These are phyloP conservation scores for Apodemus agrarius DNA, from an alignment of 2,797 vertebrate genomes.

Conservation along the genomic window DNA sequence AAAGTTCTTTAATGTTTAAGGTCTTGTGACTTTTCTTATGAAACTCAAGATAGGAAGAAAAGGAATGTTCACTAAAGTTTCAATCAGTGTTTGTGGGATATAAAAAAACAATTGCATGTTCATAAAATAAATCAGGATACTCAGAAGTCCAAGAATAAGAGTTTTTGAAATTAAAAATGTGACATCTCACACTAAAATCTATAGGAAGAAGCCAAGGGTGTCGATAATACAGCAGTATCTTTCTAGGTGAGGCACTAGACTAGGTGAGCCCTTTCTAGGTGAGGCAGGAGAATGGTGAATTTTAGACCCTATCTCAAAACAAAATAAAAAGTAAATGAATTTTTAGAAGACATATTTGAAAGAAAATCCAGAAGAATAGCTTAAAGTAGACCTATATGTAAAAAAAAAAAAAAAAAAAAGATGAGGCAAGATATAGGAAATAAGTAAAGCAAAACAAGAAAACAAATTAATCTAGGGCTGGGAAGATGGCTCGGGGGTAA, in stretches of 20 bases:
- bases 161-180: slow-evolving; percentile 1
- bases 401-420: background rate
- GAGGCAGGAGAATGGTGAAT: background rate
- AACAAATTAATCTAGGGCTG: background rate
- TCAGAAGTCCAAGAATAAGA: background rate
- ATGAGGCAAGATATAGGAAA: background rate
- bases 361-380: background rate
- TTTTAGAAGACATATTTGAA: background rate
- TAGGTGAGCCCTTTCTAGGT: background rate
- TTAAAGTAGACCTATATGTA: background rate
- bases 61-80: background rate
- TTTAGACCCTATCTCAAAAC: background rate
- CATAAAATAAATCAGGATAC: background rate
- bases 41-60: background rate
- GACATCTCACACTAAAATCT: background rate
- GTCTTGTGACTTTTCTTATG: background rate
- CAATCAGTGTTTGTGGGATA: background rate
- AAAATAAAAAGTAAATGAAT: background rate
- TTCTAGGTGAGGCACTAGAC: background rate
- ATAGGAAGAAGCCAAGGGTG: background rate
- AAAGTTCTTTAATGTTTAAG: background rate
- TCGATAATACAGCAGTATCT: background rate
- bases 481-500: background rate
- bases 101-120: background rate
- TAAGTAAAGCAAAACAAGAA: background rate